Evolutionary conservation across 1,140 invertebrate genomes (phyloP).

Genomic region (Lutraria rhynchaena): DNA sequence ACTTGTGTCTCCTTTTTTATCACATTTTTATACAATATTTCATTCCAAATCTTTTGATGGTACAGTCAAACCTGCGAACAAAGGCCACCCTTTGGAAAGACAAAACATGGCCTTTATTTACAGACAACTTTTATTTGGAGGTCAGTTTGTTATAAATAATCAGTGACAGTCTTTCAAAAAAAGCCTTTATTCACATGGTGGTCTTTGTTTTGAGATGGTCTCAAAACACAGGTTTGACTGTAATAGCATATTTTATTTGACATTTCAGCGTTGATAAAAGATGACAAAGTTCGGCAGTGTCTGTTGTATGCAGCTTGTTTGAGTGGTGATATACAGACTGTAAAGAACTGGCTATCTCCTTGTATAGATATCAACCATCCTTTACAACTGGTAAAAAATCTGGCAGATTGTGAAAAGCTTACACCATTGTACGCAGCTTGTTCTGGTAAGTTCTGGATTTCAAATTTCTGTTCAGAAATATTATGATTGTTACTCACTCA

Average conservation of each 20-base stretch:
- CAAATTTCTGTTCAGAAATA: no score
- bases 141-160: no score
- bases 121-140: no score
- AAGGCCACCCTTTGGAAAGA: no score
- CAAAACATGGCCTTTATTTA: no score
- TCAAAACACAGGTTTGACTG: neutral
- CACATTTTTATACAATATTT: neutral
- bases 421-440: constrained; percentile 90
- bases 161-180: no score
- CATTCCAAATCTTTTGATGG: neutral
- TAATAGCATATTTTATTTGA: constrained; percentile 2
- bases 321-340: constrained; percentile 65
- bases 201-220: neutral
- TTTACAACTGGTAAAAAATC: constrained; percentile 51
- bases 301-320: constrained; percentile 71
- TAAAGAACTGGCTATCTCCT: constrained; percentile 65
- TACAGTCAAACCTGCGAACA: no score
- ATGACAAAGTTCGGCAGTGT: constrained; percentile 59
- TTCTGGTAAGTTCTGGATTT: constrained; percentile 56
- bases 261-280: constrained; percentile 65
- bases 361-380: constrained; percentile 69
- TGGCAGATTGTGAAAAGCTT: constrained; percentile 91
- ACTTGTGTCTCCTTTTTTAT: no score
- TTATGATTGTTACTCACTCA: no score
- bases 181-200: no score